Evolutionary conservation across 2,797 vertebrate genomes (phyloP), one percentile per base, ranked within the genome.

Genomic region (Pangasius larnaudii): DNA sequence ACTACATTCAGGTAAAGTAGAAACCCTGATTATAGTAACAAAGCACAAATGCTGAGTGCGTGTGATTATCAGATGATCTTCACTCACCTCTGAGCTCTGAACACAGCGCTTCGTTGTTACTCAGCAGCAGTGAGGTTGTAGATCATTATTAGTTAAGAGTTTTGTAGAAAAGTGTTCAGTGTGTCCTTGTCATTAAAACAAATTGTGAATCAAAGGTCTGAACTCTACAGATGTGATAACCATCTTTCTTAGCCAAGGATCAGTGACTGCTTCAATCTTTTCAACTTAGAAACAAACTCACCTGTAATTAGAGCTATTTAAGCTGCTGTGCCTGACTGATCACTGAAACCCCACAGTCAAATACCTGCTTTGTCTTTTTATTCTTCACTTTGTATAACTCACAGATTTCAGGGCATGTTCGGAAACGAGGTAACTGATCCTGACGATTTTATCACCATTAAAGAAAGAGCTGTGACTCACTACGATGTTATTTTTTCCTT

Each of bases 321-420:
- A 22, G 49, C 7, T 7, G 13, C 24, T 9, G 27, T 11, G 30
- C 78, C 33, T 13, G 53, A 14, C 30, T 39, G 78, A 33, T 80
- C 78, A 22, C 51, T 22, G 30, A 30, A 79, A 33, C 18, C 77
- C 4, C 30, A 24, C 53, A 59, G 16, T 33, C 46, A 67, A 49
- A 67, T 46, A 51, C 24, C 61, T 51, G 81, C 82, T 84, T 67
- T 84, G 82, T 84, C 27, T 84, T 30, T 84, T 67, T 11, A 67
- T 53, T 27, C 53, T 2, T 36, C 53, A 6, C 30, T 36, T 10
- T 79, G 77, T 33, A 5, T 36, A 6, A 33, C 30, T 33, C 58
- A 75, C 72, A 49, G 72, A n/a, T 49, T 18, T n/a, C 46, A 78
- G 4, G 1, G 2, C 51, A 10, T 9, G 16, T 59, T 24, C 39